Base-by-base conservation (phyloP, 2,797 vertebrate species). In the Chelon labrosus region DNA sequence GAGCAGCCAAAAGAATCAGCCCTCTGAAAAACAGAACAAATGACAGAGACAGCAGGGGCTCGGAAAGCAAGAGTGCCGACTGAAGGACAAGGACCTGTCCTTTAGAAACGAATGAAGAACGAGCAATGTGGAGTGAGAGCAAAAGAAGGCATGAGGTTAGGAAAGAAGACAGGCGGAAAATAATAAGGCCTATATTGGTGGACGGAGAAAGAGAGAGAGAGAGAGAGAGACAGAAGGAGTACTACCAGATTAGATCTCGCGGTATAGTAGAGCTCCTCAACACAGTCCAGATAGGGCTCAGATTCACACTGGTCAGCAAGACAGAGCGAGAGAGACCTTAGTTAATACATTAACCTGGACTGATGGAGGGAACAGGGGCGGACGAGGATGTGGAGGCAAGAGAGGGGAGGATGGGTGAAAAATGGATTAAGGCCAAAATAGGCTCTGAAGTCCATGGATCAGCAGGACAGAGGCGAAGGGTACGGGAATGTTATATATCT, bases 241-340 rank as follows among this genome's bases (percentile, higher is more conserved):
- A 93, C 89, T 98, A 98, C 97, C 97, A 98, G 95, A 94, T 97
- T 97, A 97, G 97, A 95, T 98, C 96, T 97, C 95, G 97, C 97
- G 94, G 97, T 97, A 97, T 97, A 97, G 97, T 97, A 98, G 92
- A 96, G 94, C 92, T 98, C 97, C 96, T 97, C 97, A 95, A 96
- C 95, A 97, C 94, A 96, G 96, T 97, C 97, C 95, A 96, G 96
- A 97, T 97, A 97, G 95, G 94, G 96, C 91, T 95, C 97, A 96
- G 93, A 97, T 94, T 96, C 94, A 96, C 93, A 95, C 97, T 98
- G 96, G 96, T 97, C 90, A 94, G 96, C 95, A 96, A 94, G 92
- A 96, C 91, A 92, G 87, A 91, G 89, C 85, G 89, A 90, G 90
- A 93, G 90, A 93, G 84, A 93, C 96, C 93, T 94, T 88, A 95